phyloP scores from a whole-genome alignment of 2,797 vertebrate genomes.

The Threskiornis aethiopicus region DNA sequence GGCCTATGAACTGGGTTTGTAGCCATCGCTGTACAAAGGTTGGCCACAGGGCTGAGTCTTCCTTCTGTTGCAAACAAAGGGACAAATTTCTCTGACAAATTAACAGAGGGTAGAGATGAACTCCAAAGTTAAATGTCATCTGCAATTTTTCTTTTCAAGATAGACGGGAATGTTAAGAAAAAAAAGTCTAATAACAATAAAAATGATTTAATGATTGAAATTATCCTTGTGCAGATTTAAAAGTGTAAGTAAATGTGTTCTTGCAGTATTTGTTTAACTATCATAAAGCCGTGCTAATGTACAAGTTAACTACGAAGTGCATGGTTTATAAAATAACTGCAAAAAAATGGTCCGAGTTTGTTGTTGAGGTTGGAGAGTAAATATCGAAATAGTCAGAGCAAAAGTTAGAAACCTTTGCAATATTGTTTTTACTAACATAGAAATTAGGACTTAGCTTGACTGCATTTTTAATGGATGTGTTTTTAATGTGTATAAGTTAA shows the following conservation, averaged over 20 bases:
- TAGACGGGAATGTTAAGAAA: background rate
- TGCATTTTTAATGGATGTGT: background rate
- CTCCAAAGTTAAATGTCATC: background rate
- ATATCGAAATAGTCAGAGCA: background rate
- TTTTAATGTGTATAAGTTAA: background rate
- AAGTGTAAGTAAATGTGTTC: background rate
- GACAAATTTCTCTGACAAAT: slow-evolving; percentile 38
- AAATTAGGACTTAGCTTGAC: background rate
- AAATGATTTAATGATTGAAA: background rate
- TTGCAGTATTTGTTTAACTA: background rate
- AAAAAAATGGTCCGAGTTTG: background rate
- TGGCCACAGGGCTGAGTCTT: background rate
- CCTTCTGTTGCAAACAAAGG: background rate
- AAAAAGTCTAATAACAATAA: background rate
- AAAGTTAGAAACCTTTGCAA: background rate
- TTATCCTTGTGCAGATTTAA: background rate
- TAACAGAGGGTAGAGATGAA: slow-evolving; percentile 52
- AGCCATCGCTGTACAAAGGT: slow-evolving; percentile 73
- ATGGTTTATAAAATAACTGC: background rate
- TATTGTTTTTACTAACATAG: background rate
- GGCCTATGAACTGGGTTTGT: slow-evolving; percentile 28
- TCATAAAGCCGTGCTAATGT: background rate
- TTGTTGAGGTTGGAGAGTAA: background rate
- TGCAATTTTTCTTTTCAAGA: background rate
- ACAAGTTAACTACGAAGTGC: background rate